Base-by-base conservation (phyloP, 2,113 vertebrate genomes). In the Misgurnus anguillicaudatus region DNA sequence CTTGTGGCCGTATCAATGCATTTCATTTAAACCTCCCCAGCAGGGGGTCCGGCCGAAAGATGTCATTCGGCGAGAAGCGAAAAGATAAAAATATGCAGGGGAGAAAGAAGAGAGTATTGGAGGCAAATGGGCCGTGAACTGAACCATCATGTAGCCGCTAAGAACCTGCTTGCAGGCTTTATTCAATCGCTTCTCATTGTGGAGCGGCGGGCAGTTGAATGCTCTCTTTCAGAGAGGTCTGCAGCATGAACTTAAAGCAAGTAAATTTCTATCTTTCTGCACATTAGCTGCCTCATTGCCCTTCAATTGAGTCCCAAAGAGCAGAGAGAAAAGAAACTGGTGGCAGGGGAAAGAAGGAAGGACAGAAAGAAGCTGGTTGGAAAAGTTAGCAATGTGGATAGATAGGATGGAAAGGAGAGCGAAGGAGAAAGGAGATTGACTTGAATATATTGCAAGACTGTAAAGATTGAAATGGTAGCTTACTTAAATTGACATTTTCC, bases 241-340 rank as follows among this genome's bases (percentile, higher is more conserved):
- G 92, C 94, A 91, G 93, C 94, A 95, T 96, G 95, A 97, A 98
- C 96, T 96, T 97, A 98, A 97, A 96, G 95, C 95, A 95, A 98
- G 96, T 97, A 96, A 95, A 98, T 98, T 97, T 98, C 98, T 96
- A 95, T 98, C 96, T 97, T 96, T 96, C 95, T 95, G 91, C 93
- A 64, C 93, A 95, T 99, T 98, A 97, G 94, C 94, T 96, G 96
- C 96, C 95, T 98, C 97, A 98, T 95, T 98, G 96, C 95, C 91
- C 94, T 95, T 98, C 95, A 98, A 98, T 99, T 93, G 92, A 93
- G 93, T 92, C 94, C 95, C 93, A 93, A 72, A 83, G 93, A 95
- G 93, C 92, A 92, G 93, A 93, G 95, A 96, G 94, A 95, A 94
- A 93, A 71, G 55, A 76, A 82, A 85, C 81, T 81, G 87, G 83